Evolutionary conservation across 2,888 invertebrate genomes (phyloP).

Genomic region (Lasioglossum zephyrum): DNA sequence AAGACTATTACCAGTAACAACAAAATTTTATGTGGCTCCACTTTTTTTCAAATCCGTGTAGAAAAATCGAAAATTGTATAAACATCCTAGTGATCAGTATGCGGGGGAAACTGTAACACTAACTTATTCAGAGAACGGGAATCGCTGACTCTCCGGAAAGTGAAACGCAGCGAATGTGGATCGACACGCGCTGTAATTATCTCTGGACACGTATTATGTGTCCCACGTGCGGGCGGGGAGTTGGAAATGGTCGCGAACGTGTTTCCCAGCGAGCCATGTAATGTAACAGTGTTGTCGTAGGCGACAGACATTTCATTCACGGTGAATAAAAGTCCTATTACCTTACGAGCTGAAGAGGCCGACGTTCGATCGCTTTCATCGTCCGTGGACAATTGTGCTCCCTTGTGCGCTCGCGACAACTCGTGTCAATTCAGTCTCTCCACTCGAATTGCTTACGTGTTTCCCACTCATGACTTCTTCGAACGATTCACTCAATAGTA

Average conservation of each 20-base stretch:
- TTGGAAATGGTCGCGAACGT: conserved; percentile 29
- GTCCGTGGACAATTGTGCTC: conserved; percentile 47
- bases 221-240: conserved; percentile 36
- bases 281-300: conserved; percentile 47
- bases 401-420: conserved; percentile 40
- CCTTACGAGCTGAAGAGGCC: conserved; percentile 23
- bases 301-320: conserved; percentile 65
- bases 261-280: conserved; percentile 41
- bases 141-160: conserved; percentile 44
- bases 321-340: conserved; percentile 65
- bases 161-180: conserved; percentile 61
- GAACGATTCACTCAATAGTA: not conserved
- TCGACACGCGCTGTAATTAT: conserved; percentile 65
- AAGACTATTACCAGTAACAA: no score
- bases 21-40: no score
- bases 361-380: conserved; percentile 54
- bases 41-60: no score
- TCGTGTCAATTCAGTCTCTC: conserved; percentile 40
- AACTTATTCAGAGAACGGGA: not conserved
- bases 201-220: conserved; percentile 51
- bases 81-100: no score
- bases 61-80: no score
- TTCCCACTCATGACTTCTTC: conserved; percentile 8
- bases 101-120: not conserved
- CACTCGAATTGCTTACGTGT: conserved; percentile 42